Base-by-base conservation (phyloP, 1,140 invertebrate genomes). In the Pogonomyrmex californicus region DNA sequence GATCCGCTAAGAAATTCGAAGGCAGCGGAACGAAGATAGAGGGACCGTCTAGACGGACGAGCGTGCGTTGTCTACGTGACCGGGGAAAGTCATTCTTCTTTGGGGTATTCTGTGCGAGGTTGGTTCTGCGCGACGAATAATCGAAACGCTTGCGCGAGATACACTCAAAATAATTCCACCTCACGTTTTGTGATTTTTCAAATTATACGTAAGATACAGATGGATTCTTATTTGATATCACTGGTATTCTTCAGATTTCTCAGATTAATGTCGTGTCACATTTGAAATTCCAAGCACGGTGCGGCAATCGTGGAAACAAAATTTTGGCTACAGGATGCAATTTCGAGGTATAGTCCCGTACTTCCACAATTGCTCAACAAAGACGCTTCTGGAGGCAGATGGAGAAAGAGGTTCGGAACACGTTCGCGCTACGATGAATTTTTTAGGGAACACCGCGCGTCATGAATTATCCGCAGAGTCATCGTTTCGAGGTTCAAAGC, bases 1-100 rank as follows among this genome's bases (percentile, higher is more conserved):
- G 88, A 86, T 88, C 87, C 86, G 66, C 75, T 75, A 90, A 68
- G 88, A 86, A 71, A 65, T 79, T 87, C 85, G 62, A 91, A 86
- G 71, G 70, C 68, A 66, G 44, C 0, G 56, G 33, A 76, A 87
- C 23, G 54, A 76, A 89, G 89, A 56, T 38, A 75, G 68, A 86
- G 58, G 54, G 51, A 44, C 51, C 81, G 91, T 93, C 91, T 92
- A 90, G 92, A 92, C 91, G 58, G 65, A 87, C 85, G 83, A 77
- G 90, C 77, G 76, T 73, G 62, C 70, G 76, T 86, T 86, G 66
- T 60, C 77, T 93, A 94, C 93, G 93, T 94, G 93, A 94, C 92
- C 90, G 75, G 70, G 78, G 68, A 86, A 91, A 88, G 86, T 90
- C 91, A 90, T 91, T 89, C 89, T 81, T 91, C 89, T 90, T 90